A percentile compares a stretch with the other conserved stretches of the same genome.
Conservation (phyloP, 2,797 vertebrate genomes). For the Danio albolineatus region DNA sequence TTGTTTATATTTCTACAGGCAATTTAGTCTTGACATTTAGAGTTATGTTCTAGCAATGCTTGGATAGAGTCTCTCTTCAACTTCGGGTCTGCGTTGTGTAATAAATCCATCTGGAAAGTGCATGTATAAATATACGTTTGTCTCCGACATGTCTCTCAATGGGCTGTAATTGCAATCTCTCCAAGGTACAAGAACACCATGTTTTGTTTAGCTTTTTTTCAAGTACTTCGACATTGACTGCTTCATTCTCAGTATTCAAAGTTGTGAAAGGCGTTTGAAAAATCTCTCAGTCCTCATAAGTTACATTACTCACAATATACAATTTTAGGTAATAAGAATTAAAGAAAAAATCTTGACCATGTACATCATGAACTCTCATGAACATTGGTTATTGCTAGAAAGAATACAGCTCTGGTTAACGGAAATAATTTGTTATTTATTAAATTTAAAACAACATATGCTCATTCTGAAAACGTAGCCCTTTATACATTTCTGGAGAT, state of each 20-base stretch:
- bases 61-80: background rate
- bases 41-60: background rate
- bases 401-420: too few relatives aligned
- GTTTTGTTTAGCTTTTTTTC: too few relatives aligned
- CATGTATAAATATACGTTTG: background rate
- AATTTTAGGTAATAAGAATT: background rate
- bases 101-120: background rate
- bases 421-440: too few relatives aligned
- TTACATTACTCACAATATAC: background rate
- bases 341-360: too few relatives aligned
- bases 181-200: background rate
- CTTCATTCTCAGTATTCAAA: slow-evolving; percentile 25
- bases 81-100: slow-evolving; percentile 5
- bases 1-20: background rate
- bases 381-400: too few relatives aligned
- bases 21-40: slow-evolving; percentile 4
- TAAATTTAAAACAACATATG: too few relatives aligned
- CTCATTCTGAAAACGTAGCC: too few relatives aligned
- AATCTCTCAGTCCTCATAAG: too few relatives aligned
- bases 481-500: too few relatives aligned
- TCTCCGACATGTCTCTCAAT: background rate
- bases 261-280: background rate
- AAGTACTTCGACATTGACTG: background rate
- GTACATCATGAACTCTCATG: too few relatives aligned
- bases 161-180: background rate